Evolutionary conservation across 2,888 invertebrate genomes (phyloP), one percentile per base, ranked within the genome.

Genomic region (Junonia oenone): DNA sequence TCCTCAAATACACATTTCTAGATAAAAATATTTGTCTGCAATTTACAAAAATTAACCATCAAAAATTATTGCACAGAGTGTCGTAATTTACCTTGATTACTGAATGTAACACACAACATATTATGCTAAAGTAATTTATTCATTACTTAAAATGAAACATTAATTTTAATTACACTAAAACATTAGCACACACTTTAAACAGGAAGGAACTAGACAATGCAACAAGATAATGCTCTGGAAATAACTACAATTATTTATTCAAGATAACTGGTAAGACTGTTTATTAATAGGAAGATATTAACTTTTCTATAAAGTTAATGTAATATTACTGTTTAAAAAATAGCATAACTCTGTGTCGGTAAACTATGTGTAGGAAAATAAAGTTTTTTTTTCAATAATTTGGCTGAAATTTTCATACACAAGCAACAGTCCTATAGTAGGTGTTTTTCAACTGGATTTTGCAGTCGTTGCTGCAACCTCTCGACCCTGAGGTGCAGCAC

Each of bases 391-490:
- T 29, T 11, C n/a, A 35, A 35, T 35, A 19, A 45, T 53, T 59
- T 29, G 46, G 50, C 55, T 45, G 48, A 51, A 45, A 40, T 55
- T 49, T 47, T 59, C 56, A 59, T 43, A 65, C 70, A 69, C 87
- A 88, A 60, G 75, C 68, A 62, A 87, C 72, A 65, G 76, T 68
- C 46, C 67, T 68, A 55, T 62, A 68, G 57, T 68, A 65, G 67
- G 31, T 53, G 50, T 69, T 72, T 66, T 61, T 69, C 40, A 81
- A 66, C 67, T 78, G 75, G 67, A 73, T 73, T 68, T 79, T 83
- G 83, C 88, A 84, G 81, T 81, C 78, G 14, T 69, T 66, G 82
- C 88, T 78, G 83, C 89, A 87, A 63, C 85, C 82, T 80, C 86
- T 78, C 73, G 76, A 62, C 61, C 68, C 72, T 49, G 83, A 86